phyloP scores from a whole-genome alignment of 2,888 invertebrate species.

The Cryptocheilus praepositus region DNA sequence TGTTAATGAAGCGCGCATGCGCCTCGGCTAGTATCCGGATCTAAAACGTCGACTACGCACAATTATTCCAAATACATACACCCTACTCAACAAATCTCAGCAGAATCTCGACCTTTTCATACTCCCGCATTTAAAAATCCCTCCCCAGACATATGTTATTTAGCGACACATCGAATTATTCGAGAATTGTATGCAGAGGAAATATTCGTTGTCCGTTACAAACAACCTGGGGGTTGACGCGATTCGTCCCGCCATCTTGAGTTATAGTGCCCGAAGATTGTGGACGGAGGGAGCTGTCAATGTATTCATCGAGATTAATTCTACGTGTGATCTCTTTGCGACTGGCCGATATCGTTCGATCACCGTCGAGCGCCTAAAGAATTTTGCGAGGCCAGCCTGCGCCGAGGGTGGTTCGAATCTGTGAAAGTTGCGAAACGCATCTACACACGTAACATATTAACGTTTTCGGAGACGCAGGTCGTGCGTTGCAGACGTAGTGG shows the following conservation, averaged over 20 bases:
- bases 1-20: no score
- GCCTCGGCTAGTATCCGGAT: no score
- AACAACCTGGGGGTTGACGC: slow-evolving; percentile 15
- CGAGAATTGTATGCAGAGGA: no score
- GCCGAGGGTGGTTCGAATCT: not conserved
- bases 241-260: slow-evolving; percentile 48
- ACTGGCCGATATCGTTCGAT: not conserved
- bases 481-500: slow-evolving; percentile 1
- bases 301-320: slow-evolving; percentile 15
- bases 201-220: no score
- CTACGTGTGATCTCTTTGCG: slow-evolving; percentile 10
- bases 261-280: slow-evolving; percentile 27
- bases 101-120: no score
- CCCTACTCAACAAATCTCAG: no score
- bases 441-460: slow-evolving; percentile 13
- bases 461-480: slow-evolving; percentile 22
- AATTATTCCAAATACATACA: no score
- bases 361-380: not conserved
- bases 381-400: not conserved
- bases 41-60: no score
- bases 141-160: no score
- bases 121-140: no score
- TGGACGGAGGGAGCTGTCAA: slow-evolving; percentile 44
- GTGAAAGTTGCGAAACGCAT: not conserved
- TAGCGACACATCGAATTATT: no score